Evolutionary conservation across 2,797 vertebrate species (phyloP), one percentile per base, ranked within the genome.

Genomic region (Epinephelus awoara): DNA sequence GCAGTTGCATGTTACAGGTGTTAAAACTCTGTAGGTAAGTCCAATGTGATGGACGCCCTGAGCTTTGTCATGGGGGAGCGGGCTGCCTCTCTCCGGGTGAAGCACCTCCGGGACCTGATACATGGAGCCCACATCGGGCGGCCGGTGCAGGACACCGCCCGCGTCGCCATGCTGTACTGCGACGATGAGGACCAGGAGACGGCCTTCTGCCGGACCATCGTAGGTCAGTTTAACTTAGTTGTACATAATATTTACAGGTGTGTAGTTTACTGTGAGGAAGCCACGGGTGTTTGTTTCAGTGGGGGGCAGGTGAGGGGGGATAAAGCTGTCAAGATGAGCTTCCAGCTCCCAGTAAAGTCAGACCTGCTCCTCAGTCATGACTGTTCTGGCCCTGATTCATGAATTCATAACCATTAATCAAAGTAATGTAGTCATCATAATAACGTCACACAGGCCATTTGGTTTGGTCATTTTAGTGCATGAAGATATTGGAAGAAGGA

Each of bases 1-100:
- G 2, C 8, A 34, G 34, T 34, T 34, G 8, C 6, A 34, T 34
- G 34, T 34, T 8, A 34, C 34, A 34, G 34, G 8, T 29, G 27
- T 34, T 34, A 34, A 52, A 47, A n/a, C 3, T 25, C 21, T 29
- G 3, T 11, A 97, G 97, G 97, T 0, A 99, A 99, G 84, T 99
- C 98, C 7, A 99, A 99, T 52, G 89, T 99, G 69, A 99, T 99
- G 97, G 98, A 99, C 81, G 98, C 98, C 11, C 81, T 99, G 86
- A 97, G 98, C 87, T 99, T 99, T 80, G 97, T 95, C 54, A 88
- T 97, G 85, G 98, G 97, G 71, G 98, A 99, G 85, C 95, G 95
- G 77, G 90, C 70, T 1, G 18, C 94, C 44, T 91, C 93, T 68
- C 94, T 99, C 13, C 91, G 98, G 71, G 98, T 99, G 52, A 97